Conservation (phyloP, 2,113 vertebrate genomes). For the Lasiurus cinereus region DNA sequence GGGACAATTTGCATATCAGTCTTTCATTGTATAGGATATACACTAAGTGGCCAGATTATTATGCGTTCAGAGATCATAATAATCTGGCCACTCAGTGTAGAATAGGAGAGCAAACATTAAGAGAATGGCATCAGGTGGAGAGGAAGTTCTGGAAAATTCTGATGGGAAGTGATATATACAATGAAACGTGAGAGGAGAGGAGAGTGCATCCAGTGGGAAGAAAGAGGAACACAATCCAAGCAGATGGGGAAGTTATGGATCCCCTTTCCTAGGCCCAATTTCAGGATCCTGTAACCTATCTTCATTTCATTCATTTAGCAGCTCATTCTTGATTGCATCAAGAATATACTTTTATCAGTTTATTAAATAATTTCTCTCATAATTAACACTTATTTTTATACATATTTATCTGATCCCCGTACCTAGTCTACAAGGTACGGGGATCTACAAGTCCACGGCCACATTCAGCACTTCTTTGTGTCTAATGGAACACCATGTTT, state of each 20-base stretch:
- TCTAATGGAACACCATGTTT: not conserved
- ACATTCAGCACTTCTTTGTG: not conserved
- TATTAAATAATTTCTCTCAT: not conserved
- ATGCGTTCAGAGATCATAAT: no score
- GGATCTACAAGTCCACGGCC: not conserved
- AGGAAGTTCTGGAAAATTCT: not conserved
- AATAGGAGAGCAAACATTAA: not conserved
- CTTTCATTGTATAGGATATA: no score
- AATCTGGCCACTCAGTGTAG: not conserved
- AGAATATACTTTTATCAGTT: not conserved
- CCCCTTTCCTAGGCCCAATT: not conserved
- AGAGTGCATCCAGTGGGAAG: not conserved
- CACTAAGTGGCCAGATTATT: no score
- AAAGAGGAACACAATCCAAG: not conserved
- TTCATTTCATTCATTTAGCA: not conserved
- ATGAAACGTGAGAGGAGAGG: not conserved
- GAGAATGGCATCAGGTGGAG: not conserved
- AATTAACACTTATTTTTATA: not conserved
- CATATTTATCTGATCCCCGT: not conserved
- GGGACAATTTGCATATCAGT: no score
- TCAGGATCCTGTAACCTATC: not conserved
- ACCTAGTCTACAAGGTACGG: not conserved
- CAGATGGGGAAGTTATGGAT: not conserved
- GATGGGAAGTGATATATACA: not conserved
- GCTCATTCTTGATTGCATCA: not conserved